phyloP scores from a whole-genome alignment of 1,140 invertebrate species.

The Linepithema humile region DNA sequence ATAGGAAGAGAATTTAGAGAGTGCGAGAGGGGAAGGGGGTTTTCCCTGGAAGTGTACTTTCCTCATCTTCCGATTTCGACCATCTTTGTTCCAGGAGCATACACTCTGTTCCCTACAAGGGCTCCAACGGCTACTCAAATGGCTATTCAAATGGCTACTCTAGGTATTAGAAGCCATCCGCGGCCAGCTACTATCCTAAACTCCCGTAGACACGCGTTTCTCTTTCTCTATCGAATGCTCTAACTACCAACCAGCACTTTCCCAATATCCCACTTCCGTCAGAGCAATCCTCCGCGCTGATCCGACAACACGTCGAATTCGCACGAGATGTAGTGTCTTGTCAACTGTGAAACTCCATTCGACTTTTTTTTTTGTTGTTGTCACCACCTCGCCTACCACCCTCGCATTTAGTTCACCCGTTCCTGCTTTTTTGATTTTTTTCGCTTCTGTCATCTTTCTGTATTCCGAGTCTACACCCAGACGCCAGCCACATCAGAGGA shows the following conservation, averaged over 20 bases:
- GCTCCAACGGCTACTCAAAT: constrained; percentile 85
- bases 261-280: constrained; percentile 12
- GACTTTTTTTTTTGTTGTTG: not conserved
- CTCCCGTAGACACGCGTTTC: constrained; percentile 67
- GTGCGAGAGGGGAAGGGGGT: constrained; percentile 41
- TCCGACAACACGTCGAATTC: constrained; percentile 11
- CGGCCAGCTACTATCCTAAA: constrained; percentile 71
- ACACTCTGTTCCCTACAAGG: constrained; percentile 85
- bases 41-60: constrained; percentile 61
- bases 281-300: not conserved
- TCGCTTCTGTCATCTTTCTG: constrained; percentile 57
- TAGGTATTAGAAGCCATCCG: constrained; percentile 84
- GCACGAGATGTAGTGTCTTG: not conserved
- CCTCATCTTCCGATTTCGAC: constrained; percentile 82
- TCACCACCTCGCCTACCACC: constrained; percentile 45
- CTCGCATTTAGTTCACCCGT: constrained; percentile 14
- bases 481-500: constrained; percentile 66
- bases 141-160: constrained; percentile 85
- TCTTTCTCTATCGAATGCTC: constrained; percentile 50
- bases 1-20: constrained; percentile 52
- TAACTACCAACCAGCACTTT: not conserved
- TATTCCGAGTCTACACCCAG: constrained; percentile 61
- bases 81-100: constrained; percentile 85
- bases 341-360: not conserved
- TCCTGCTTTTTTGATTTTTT: constrained; percentile 38